These are phyloP conservation scores for Porites lutea DNA, from an alignment of 64 coral and sea anemone species.

Conservation along the genomic window DNA sequence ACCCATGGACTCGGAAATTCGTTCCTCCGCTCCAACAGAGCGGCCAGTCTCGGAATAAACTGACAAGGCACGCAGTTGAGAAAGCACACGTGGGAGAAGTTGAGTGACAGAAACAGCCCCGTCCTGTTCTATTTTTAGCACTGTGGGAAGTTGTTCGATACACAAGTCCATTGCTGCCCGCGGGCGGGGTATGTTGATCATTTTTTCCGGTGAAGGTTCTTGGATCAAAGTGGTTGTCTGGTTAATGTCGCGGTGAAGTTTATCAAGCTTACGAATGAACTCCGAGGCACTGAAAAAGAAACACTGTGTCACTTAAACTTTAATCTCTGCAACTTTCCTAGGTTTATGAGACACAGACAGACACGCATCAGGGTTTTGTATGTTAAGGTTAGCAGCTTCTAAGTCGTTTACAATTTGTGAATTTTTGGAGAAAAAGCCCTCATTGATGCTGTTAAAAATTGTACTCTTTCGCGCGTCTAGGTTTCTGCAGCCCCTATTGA, in stretches of 20 bases:
- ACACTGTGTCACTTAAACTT: no score
- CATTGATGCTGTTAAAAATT: no score
- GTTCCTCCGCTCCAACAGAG: slow-evolving; percentile 67
- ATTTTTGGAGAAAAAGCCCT: no score
- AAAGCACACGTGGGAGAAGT: slow-evolving; percentile 79
- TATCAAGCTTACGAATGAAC: slow-evolving; percentile 65
- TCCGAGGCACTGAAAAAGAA: slow-evolving; percentile 43
- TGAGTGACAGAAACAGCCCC: slow-evolving; percentile 44
- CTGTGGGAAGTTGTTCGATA: slow-evolving; percentile 87
- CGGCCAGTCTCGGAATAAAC: slow-evolving; percentile 84
- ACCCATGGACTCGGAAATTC: slow-evolving; percentile 74
- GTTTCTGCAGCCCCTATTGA: no score
- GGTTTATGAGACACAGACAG: no score
- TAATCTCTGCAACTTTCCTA: no score
- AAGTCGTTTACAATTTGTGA: no score
- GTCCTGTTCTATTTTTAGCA: slow-evolving; percentile 78
- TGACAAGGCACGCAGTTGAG: slow-evolving; percentile 89
- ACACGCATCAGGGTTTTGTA: no score
- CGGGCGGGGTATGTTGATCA: slow-evolving; percentile 50
- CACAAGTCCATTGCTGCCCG: slow-evolving; percentile 84
- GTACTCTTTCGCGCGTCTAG: no score
- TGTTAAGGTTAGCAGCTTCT: no score
- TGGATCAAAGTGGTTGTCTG: not conserved
- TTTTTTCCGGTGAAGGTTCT: slow-evolving; percentile 1
- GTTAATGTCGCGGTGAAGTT: slow-evolving; percentile 31